Conservation (phyloP, 1,140 invertebrate genomes). For the Vanessa tameamea region DNA sequence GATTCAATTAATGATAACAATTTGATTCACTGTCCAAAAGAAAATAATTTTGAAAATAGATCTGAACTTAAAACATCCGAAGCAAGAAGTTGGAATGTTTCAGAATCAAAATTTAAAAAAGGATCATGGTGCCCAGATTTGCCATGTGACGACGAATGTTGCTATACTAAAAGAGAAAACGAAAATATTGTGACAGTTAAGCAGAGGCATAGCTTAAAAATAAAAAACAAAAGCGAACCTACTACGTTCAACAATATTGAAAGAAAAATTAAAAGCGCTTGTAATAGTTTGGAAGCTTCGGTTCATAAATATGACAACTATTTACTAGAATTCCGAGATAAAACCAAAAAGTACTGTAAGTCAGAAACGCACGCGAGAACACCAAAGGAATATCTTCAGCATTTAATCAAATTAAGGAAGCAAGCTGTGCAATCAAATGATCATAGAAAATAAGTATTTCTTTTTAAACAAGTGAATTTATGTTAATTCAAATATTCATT, state of each 20-base stretch:
- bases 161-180: neutral
- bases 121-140: neutral
- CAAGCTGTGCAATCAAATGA: constrained; percentile 37
- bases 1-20: constrained; percentile 26
- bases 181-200: neutral
- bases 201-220: neutral
- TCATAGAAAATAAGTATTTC: neutral
- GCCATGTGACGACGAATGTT: neutral
- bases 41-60: constrained; percentile 1
- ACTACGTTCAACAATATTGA: constrained; percentile 50
- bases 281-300: constrained; percentile 54
- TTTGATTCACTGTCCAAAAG: constrained; percentile 5
- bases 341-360: constrained; percentile 15
- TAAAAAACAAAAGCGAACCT: constrained; percentile 19
- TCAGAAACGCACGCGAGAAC: constrained; percentile 35
- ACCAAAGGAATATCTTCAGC: constrained; percentile 68
- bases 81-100: neutral
- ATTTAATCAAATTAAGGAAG: constrained; percentile 63
- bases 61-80: neutral
- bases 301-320: constrained; percentile 60
- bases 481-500: neutral
- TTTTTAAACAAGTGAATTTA: neutral
- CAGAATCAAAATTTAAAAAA: neutral
- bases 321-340: constrained; percentile 40
- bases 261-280: constrained; percentile 57